These are phyloP conservation scores for Tympanoctomys barrerae DNA, from an alignment of 2,797 vertebrate species.

Conservation along the genomic window DNA sequence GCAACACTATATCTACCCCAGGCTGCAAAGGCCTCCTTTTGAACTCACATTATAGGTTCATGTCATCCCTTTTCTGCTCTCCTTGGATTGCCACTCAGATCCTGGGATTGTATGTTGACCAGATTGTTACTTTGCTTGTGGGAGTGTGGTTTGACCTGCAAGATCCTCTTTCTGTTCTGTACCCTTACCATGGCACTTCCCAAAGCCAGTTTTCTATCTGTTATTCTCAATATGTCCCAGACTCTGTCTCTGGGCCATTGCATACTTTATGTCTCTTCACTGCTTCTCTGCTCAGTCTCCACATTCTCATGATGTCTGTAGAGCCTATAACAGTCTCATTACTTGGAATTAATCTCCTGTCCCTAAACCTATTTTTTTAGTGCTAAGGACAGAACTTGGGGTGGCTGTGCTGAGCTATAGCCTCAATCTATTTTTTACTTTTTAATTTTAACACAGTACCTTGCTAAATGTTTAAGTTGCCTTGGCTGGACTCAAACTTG, in stretches of 20 bases:
- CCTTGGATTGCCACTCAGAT: background rate
- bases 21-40: background rate
- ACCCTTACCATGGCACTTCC: background rate
- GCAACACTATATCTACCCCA: background rate
- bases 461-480: background rate
- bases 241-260: background rate
- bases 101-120: background rate
- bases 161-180: constrained; percentile 41
- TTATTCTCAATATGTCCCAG: constrained; percentile 47
- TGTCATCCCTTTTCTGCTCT: constrained; percentile 14
- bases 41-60: background rate
- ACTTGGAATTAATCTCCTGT: background rate
- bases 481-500: background rate
- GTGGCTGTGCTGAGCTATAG: background rate
- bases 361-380: background rate
- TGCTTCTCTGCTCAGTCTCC: background rate
- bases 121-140: background rate
- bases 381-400: background rate
- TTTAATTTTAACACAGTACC: background rate
- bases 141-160: background rate
- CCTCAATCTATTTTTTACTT: background rate
- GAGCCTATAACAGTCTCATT: background rate
- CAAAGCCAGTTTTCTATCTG: background rate
- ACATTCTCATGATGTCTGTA: background rate
- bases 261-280: background rate